Conservation (phyloP, 2,113 vertebrate genomes). For the Neotragus moschatus region DNA sequence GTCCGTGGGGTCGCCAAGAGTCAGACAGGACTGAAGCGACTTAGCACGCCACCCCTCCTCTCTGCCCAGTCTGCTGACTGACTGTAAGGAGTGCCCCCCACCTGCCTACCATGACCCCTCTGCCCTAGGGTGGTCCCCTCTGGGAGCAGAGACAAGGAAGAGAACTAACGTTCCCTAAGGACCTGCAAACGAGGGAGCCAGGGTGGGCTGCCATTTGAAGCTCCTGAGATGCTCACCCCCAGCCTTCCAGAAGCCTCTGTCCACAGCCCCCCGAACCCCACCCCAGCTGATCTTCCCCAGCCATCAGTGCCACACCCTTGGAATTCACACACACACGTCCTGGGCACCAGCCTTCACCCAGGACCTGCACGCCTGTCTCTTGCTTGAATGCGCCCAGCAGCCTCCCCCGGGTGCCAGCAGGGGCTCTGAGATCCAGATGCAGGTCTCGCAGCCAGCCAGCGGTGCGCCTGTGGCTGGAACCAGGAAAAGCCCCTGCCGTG, state of each 20-base stretch:
- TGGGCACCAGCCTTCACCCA: background rate
- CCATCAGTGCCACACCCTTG: background rate
- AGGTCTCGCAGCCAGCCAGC: background rate
- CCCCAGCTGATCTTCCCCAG: rapidly evolving
- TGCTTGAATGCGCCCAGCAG: background rate
- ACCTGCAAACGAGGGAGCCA: background rate
- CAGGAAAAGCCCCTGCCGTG: background rate
- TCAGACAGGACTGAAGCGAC: background rate
- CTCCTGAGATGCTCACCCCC: background rate
- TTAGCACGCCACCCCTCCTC: background rate
- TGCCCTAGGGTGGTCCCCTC: background rate
- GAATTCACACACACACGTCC: background rate
- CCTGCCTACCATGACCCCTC: background rate
- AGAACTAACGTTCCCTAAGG: background rate
- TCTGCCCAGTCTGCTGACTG: too few relatives aligned
- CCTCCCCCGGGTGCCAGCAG: background rate
- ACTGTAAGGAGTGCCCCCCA: background rate
- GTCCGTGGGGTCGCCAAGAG: background rate
- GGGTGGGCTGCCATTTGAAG: background rate
- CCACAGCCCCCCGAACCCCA: rapidly evolving
- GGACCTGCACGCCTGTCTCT: background rate
- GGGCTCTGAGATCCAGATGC: background rate
- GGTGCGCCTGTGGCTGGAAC: rapidly evolving
- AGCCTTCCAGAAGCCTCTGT: rapidly evolving
- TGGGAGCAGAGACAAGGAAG: background rate